Percentiles rank a stretch among this genome's conserved stretches.
phyloP scores from a whole-genome alignment of 2,797 vertebrate genomes.

The Hydrophis major region DNA sequence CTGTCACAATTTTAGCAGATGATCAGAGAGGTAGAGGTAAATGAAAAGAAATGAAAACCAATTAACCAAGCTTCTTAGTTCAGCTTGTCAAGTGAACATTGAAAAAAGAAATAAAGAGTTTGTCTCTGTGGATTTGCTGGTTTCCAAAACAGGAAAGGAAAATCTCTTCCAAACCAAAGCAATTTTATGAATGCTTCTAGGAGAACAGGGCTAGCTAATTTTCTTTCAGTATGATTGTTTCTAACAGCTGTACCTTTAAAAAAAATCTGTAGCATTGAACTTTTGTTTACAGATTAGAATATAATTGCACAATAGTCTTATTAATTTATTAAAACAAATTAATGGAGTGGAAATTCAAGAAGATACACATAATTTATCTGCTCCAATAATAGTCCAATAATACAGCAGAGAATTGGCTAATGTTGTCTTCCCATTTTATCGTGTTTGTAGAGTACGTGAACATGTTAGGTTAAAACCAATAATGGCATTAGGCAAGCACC shows the following conservation, averaged over 20 bases:
- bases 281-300: neutral
- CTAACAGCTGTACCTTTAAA: neutral
- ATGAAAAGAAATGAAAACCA: neutral
- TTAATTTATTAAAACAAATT: neutral
- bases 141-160: neutral
- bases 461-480: neutral
- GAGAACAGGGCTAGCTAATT: neutral
- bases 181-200: neutral
- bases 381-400: neutral
- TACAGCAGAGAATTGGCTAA: neutral
- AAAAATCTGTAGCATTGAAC: neutral
- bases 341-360: neutral
- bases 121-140: neutral
- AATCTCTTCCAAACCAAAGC: neutral
- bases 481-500: neutral
- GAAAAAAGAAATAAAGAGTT: neutral
- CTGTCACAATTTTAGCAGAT: neutral
- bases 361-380: neutral
- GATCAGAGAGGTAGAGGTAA: neutral
- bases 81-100: neutral
- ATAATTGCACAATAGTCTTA: neutral
- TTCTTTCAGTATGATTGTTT: neutral
- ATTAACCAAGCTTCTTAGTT: neutral
- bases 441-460: neutral
- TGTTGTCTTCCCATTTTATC: neutral